phyloP scores from a whole-genome alignment of 2,113 vertebrate genomes.

The Echinops telfairi region DNA sequence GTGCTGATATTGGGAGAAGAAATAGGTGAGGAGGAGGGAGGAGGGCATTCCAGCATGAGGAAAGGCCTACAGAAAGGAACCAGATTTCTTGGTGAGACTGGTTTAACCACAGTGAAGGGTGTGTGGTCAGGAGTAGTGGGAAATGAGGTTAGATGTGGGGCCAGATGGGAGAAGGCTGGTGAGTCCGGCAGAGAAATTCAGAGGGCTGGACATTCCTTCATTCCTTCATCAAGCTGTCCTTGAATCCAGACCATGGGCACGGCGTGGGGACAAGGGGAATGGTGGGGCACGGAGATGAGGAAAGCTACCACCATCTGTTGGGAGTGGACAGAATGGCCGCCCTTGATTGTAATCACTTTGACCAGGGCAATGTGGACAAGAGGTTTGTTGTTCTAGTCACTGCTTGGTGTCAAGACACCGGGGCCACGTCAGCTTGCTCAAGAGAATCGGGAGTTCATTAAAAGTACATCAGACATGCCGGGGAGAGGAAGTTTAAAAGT shows the following conservation, averaged over 20 bases:
- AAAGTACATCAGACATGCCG: not conserved
- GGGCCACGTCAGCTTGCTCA: not conserved
- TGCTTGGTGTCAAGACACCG: not conserved
- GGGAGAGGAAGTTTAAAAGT: not conserved
- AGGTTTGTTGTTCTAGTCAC: not conserved
- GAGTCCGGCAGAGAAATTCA: conserved; percentile 10
- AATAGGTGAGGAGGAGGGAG: conserved; percentile 68
- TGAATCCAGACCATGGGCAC: not conserved
- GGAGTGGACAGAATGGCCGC: not conserved
- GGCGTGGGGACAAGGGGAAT: not conserved
- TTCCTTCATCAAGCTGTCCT: not conserved
- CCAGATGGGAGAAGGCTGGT: conserved; percentile 11
- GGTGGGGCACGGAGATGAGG: not conserved
- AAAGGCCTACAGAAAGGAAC: conserved; percentile 68
- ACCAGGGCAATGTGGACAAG: not conserved
- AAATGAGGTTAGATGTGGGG: conserved; percentile 74
- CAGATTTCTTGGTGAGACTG: conserved; percentile 69
- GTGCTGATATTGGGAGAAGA: conserved; percentile 22
- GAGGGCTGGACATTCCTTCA: conserved; percentile 1
- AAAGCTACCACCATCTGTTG: not conserved
- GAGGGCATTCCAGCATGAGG: conserved; percentile 72
- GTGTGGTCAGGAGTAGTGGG: conserved; percentile 64
- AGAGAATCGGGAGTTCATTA: not conserved
- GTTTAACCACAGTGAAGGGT: conserved; percentile 76
- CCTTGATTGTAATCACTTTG: not conserved